Base-by-base conservation (phyloP, 2,113 vertebrate genomes). In the Gopherus flavomarginatus region DNA sequence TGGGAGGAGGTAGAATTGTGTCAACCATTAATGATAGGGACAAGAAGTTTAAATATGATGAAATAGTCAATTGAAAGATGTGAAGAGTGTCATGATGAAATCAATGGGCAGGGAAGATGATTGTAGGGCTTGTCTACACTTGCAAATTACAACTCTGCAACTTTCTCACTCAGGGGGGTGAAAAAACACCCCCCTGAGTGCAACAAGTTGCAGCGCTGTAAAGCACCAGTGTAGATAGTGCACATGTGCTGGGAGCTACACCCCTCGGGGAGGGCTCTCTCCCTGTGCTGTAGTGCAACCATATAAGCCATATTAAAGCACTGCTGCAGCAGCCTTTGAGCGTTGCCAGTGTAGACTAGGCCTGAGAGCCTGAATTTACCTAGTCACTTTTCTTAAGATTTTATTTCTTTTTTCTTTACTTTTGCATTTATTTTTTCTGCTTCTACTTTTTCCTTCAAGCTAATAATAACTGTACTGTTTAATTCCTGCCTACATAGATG, bases 401-500 rank as follows among this genome's bases (percentile, higher is more conserved):
- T 86, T 81, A 89, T 72, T 77, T 83, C 24, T 85, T 83, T 89
- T 24, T 86, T 44, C 3, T 81, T 82, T 91, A 17, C 54, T 1
- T 10, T 85, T 85, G 11, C 1, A 11, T 22, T 3, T 27, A 35
- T 56, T 90, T 90, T 79, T 42, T 79, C 38, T 79, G 44, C 11
- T 59, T 78, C 84, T 94, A 24, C 84, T 81, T 3, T 31, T 5
- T n/a, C 80, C 90, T 92, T 35, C 26, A 75, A 86, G 1, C 11
- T 77, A 75, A 17, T 5, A 84, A 4, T 79, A 95, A 94, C 75
- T 82, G 22, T 2, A 21, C 4, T 47, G 50, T n/a, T 82, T 52
- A 95, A 83, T 87, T 96, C 27, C 24, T 90, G 47, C 44, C n/a
- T 91, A 52, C 44, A 57, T 6, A 94, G 31, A 80, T 87, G n/a